Conservation (phyloP, 2,888 invertebrate genomes). For the Pelosia muscerda region DNA sequence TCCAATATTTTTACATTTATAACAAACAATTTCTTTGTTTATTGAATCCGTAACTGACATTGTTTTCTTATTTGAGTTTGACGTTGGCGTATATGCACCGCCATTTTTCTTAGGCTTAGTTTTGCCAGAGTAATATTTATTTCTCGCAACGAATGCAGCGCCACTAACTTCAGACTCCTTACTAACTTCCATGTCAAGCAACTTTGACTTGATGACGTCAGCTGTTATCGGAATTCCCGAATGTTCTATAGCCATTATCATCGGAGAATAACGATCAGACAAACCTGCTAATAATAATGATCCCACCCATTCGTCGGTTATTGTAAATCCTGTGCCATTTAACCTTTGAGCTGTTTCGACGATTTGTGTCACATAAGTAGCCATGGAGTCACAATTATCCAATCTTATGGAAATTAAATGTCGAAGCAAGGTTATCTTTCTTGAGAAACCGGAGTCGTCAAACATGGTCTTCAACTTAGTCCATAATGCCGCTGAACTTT, state of each 20-base stretch:
- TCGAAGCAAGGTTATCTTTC: neutral
- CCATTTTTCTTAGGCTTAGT: neutral
- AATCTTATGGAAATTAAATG: slow-evolving; percentile 5
- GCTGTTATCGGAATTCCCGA: slow-evolving; percentile 19
- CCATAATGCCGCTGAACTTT: slow-evolving; percentile 6
- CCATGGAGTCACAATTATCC: too few species aligned
- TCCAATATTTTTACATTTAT: neutral
- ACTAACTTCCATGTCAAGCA: slow-evolving; percentile 1
- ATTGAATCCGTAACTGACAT: neutral
- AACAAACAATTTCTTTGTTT: neutral
- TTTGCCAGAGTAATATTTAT: too few species aligned
- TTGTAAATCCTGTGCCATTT: slow-evolving; percentile 2
- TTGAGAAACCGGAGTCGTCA: slow-evolving; percentile 11
- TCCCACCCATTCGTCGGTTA: too few species aligned
- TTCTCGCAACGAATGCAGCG: neutral
- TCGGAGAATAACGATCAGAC: slow-evolving; percentile 7
- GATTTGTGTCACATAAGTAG: slow-evolving; percentile 4
- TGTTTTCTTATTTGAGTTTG: neutral
- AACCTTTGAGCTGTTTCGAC: slow-evolving; percentile 10
- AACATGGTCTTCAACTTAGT: slow-evolving; percentile 1
- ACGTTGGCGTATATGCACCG: neutral
- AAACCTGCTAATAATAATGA: neutral
- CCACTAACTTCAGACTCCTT: neutral
- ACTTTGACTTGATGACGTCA: slow-evolving; percentile 11
- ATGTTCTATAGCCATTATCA: slow-evolving; percentile 21